phyloP scores from a whole-genome alignment of 2,113 vertebrate species.

The Plestiodon gilberti region DNA sequence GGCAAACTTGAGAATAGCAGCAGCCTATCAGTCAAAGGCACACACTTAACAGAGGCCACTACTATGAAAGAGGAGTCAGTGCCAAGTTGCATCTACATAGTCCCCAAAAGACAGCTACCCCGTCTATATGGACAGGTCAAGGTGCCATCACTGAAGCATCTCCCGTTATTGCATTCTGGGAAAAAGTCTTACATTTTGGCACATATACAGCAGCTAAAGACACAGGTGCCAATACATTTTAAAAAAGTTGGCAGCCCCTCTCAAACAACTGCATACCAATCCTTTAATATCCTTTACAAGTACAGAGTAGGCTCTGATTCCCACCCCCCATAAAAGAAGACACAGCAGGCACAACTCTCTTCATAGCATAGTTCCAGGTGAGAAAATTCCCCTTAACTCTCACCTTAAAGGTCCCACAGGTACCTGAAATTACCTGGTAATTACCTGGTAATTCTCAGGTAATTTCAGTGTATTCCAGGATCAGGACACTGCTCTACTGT shows the following conservation, averaged over 20 bases:
- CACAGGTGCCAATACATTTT: not conserved
- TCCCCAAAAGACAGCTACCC: not conserved
- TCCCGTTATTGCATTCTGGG: not conserved
- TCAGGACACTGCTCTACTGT: not conserved
- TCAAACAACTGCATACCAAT: not conserved
- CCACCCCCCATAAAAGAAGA: not conserved
- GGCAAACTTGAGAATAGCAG: not conserved
- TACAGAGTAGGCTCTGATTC: not conserved
- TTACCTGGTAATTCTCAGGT: slow-evolving; percentile 7
- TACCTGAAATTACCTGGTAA: too few relatives aligned
- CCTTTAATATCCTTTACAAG: not conserved
- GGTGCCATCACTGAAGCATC: not conserved
- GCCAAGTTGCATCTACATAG: not conserved
- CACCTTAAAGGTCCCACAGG: not conserved
- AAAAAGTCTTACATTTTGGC: not conserved
- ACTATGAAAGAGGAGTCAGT: not conserved
- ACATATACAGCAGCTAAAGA: not conserved
- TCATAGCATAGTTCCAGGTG: slow-evolving; percentile 1
- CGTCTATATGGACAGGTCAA: not conserved
- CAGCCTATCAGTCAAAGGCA: not conserved
- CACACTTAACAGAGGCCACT: not conserved
- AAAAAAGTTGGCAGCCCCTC: too few relatives aligned
- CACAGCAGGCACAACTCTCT: not conserved
- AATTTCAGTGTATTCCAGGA: not conserved
- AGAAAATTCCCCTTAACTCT: slow-evolving; percentile 24